Evolutionary conservation across 2,113 vertebrate species (phyloP).

Genomic region (Pterocles orientalis): DNA sequence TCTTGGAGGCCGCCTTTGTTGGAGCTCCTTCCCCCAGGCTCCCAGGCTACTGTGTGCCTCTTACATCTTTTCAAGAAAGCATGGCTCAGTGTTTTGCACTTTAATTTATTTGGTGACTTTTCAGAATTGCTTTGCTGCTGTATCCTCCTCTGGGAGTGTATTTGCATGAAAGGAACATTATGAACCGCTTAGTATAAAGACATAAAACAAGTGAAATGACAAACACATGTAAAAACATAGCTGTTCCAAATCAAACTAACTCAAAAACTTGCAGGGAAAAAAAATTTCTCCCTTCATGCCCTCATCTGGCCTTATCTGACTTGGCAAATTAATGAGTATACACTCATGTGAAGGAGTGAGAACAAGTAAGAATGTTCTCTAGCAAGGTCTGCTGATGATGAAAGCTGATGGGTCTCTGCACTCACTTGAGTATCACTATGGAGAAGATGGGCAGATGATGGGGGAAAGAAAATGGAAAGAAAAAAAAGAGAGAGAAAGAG

Average conservation of each 20-base stretch:
- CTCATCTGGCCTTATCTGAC: neutral
- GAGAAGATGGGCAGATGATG: neutral
- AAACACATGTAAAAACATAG: conserved; percentile 15
- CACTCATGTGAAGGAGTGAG: neutral
- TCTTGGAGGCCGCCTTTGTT: neutral
- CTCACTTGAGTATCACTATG: neutral
- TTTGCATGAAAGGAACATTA: conserved; percentile 49
- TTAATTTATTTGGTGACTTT: conserved; percentile 20
- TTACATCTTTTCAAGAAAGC: neutral
- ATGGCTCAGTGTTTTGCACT: neutral
- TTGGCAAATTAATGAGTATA: neutral
- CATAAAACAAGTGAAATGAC: conserved; percentile 12
- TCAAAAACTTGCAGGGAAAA: neutral
- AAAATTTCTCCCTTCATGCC: neutral
- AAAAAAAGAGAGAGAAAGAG: neutral
- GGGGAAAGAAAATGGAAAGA: neutral
- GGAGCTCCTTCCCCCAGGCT: neutral
- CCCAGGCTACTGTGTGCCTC: neutral
- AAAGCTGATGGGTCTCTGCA: neutral
- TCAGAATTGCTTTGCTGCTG: neutral
- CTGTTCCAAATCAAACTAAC: neutral
- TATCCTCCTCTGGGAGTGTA: conserved; percentile 9
- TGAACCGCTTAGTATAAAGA: neutral
- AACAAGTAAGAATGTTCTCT: neutral
- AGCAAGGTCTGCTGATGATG: neutral